Conservation (phyloP, 2,888 invertebrate genomes). For the Stenodera caucasica region DNA sequence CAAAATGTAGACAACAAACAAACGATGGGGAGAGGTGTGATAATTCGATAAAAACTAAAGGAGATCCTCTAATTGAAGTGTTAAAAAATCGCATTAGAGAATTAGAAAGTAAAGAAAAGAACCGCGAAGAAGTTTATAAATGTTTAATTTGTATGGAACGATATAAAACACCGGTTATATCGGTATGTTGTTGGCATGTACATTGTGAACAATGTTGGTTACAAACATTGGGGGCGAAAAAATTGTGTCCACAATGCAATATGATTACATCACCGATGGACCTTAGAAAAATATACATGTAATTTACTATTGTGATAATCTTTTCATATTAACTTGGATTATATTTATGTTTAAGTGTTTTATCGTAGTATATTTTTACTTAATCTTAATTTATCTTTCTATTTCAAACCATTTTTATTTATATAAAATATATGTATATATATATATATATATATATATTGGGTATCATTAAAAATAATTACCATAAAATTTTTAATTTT, state of each 20-base stretch:
- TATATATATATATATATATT: no score
- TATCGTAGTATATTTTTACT: background rate
- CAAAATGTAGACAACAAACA: slow-evolving; percentile 31
- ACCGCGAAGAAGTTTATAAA: slow-evolving; percentile 68
- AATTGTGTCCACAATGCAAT: slow-evolving; percentile 94
- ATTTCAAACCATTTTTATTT: no score
- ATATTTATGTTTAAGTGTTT: background rate
- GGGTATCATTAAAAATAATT: no score
- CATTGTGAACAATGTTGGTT: slow-evolving; percentile 88
- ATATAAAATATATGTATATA: no score
- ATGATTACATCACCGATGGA: slow-evolving; percentile 88
- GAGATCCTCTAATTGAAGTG: slow-evolving; percentile 67
- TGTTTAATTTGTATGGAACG: slow-evolving; percentile 89
- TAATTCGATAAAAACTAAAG: slow-evolving; percentile 30
- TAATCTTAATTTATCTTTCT: background rate
- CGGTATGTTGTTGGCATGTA: slow-evolving; percentile 96
- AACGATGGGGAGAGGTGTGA: slow-evolving; percentile 11
- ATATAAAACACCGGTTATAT: slow-evolving; percentile 84
- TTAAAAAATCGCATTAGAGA: slow-evolving; percentile 76
- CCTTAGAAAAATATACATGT: slow-evolving; percentile 85
- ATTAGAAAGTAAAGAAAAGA: slow-evolving; percentile 65
- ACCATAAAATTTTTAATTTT: no score
- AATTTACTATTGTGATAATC: slow-evolving; percentile 40
- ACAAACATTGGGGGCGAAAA: slow-evolving; percentile 76
- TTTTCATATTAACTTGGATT: background rate